Evolutionary conservation across 92 coral and sea anemone genomes (phyloP).

Genomic region (Chrysogorgia sp.): DNA sequence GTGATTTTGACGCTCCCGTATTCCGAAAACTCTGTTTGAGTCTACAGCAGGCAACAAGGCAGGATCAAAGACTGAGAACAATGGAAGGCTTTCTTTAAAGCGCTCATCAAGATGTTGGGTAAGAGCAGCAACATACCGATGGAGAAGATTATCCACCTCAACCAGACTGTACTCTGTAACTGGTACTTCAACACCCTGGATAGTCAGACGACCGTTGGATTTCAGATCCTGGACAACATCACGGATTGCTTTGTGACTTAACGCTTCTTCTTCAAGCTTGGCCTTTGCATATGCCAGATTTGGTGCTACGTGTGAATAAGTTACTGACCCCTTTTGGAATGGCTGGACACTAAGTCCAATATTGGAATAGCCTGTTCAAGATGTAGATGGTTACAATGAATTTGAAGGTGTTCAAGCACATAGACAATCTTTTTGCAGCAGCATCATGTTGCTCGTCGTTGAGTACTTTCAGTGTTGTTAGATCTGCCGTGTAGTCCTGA

Average conservation of each 20-base stretch:
- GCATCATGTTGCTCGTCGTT: conserved; percentile 46
- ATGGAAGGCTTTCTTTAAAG: conserved; percentile 41
- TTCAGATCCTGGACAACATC: conserved; percentile 44
- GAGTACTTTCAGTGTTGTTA: conserved; percentile 8
- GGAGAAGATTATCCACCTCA: conserved; percentile 47
- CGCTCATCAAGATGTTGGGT: conserved; percentile 44
- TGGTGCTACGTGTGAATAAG: conserved; percentile 49
- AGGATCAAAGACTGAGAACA: conserved; percentile 42
- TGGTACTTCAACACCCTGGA: conserved; percentile 21
- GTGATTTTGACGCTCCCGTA: conserved; percentile 23
- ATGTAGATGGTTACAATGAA: conserved; percentile 38
- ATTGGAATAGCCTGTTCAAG: conserved; percentile 42
- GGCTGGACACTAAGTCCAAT: conserved; percentile 20
- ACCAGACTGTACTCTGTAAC: conserved; percentile 30
- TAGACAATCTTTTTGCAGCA: conserved; percentile 45
- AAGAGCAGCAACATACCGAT: conserved; percentile 35
- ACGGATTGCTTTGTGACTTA: conserved; percentile 42
- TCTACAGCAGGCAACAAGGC: conserved; percentile 37
- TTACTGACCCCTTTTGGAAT: conserved; percentile 46
- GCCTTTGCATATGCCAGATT: conserved; percentile 33
- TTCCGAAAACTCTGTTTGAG: conserved; percentile 35
- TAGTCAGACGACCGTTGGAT: conserved; percentile 42
- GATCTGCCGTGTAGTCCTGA: conserved; percentile 18
- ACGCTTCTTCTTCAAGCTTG: conserved; percentile 46
- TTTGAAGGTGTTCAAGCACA: conserved; percentile 44